phyloP scores from a whole-genome alignment of 2,888 invertebrate genomes.

The Campaea margaritaria region DNA sequence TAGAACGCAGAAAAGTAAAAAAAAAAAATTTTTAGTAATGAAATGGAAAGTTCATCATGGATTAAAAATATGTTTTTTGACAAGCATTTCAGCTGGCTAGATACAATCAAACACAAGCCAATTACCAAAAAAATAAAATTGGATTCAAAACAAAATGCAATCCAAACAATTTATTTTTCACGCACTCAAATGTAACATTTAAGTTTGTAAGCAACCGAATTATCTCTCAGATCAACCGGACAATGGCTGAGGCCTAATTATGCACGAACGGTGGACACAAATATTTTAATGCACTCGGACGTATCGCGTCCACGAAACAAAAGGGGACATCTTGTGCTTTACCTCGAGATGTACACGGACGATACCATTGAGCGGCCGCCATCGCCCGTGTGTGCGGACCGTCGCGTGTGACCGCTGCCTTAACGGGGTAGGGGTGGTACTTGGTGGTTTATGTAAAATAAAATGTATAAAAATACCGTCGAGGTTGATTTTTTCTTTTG shows the following conservation, averaged over 20 bases:
- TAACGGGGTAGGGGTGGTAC: conserved; percentile 43
- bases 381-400: conserved; percentile 49
- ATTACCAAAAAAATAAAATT: no score
- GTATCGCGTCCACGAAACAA: conserved; percentile 56
- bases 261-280: conserved; percentile 43
- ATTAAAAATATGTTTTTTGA: no score
- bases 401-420: conserved; percentile 51
- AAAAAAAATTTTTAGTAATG: no score
- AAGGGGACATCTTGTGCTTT: conserved; percentile 69
- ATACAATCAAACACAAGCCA: no score
- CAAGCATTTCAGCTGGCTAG: no score
- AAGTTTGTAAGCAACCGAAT: conserved; percentile 5
- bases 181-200: neutral
- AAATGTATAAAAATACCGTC: no score
- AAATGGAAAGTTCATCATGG: no score
- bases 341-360: conserved; percentile 70
- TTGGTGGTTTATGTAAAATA: neutral
- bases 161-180: no score
- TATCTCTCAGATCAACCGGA: conserved; percentile 22
- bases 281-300: conserved; percentile 53
- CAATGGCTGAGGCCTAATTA: conserved; percentile 42
- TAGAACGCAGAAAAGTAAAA: no score
- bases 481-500: no score
- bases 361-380: conserved; percentile 62
- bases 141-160: no score